Base-by-base conservation (phyloP, 2,888 invertebrate genomes). In the Aphidoletes aphidimyza region DNA sequence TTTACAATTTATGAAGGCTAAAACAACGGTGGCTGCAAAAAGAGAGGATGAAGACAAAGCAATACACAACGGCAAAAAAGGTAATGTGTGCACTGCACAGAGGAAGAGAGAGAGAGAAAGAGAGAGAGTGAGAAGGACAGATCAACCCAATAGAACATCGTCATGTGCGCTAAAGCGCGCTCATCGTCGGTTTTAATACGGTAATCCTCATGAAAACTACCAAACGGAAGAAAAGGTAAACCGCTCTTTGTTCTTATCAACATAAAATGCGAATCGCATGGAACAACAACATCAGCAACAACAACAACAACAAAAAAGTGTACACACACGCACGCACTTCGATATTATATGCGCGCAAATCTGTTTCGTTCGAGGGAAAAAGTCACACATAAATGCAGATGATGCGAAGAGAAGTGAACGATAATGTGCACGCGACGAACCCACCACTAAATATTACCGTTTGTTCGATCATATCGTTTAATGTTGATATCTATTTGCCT, bases 221-320 rank as follows among this genome's bases (percentile, higher is more conserved):
- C 30, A n/a, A 81, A 81, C 81, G 81, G 81, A 81, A 37, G 37
- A 81, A 81, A 81, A 81, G 81, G 81, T 81, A 81, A 81, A 81
- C 36, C 37, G 19, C 69, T 69, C 69, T 69, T 69, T 36, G 36
- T 69, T 69, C 69, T 69, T 69, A 69, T 69, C 69, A 69, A 34
- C 69, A 30, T 26, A 34, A 69, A 34, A 26, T 59, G 59, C 17
- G 9, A 17, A 26, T 59, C 26, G 0, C 36, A 54, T 54, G 19
- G 19, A 78, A 78, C 36, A 19, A 17, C 14, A 36, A 78, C 11
- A n/a, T n/a, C 36, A 36, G 78, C 34, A 14, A 3, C n/a, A 22
- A 59, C 1, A 22, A 59, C 3, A 26, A 22, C 9, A 59, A 26
- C 3, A 30, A 59, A 9, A 59, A 1, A 59, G 8, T 5, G 26